phyloP scores from a whole-genome alignment of 2,888 invertebrate genomes.

The Priocnemis perturbator region DNA sequence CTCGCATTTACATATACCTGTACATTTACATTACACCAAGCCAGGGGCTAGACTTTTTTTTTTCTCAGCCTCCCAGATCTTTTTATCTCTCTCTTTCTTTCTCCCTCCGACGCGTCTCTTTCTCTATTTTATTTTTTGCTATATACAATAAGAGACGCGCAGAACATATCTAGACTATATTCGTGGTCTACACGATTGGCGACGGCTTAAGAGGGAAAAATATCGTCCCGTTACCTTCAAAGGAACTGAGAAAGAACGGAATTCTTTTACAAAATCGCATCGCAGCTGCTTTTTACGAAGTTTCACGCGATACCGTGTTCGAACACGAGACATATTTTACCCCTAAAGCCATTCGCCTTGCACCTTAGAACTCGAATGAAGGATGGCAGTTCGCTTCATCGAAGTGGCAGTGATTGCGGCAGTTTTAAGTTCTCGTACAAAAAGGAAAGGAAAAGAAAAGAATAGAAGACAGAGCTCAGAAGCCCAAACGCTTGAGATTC shows the following conservation, averaged over 20 bases:
- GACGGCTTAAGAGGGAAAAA: conserved; percentile 1
- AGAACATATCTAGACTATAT: conserved; percentile 5
- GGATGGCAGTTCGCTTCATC: too few relatives aligned
- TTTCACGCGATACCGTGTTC: too few relatives aligned
- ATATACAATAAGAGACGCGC: conserved; percentile 36
- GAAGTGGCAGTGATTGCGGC: conserved; percentile 10
- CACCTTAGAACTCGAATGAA: too few relatives aligned
- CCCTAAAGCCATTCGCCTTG: too few relatives aligned
- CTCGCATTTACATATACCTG: conserved; percentile 17
- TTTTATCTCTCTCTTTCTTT: conserved; percentile 13
- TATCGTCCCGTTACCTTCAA: conserved; percentile 26
- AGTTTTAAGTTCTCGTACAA: not conserved
- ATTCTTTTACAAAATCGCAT: too few relatives aligned
- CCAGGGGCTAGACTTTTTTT: too few relatives aligned
- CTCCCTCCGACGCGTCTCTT: not conserved
- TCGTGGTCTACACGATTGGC: not conserved
- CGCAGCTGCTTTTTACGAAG: too few relatives aligned
- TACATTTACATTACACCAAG: conserved; percentile 29
- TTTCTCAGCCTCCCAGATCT: not conserved
- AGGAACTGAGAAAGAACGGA: too few relatives aligned
- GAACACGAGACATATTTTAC: too few relatives aligned
- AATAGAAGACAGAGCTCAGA: conserved; percentile 45
- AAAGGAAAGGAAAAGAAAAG: not conserved
- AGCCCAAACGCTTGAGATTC: conserved; percentile 70
- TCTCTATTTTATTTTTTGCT: conserved; percentile 16